Percentiles rank a stretch among this genome's conserved stretches.
Conservation (phyloP, 2,113 vertebrate species). For the Corythornis madagascariensis region DNA sequence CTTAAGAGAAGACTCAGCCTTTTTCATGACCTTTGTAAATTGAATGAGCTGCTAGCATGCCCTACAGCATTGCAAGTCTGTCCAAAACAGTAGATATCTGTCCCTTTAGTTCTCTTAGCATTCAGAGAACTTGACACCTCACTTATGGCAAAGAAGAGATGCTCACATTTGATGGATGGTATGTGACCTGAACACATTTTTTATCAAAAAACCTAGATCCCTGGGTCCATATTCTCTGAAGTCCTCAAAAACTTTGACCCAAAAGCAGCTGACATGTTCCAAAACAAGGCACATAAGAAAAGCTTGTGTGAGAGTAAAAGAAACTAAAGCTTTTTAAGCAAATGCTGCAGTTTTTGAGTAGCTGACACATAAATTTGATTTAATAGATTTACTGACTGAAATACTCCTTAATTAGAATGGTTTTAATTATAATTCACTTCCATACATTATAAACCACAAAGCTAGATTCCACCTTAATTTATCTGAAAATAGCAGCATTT, state of each 20-base stretch:
- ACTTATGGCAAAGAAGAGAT: neutral
- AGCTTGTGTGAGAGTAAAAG: neutral
- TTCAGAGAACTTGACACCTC: neutral
- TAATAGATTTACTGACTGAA: slow-evolving; percentile 1
- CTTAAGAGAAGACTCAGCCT: neutral
- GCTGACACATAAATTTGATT: neutral
- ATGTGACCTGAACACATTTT: neutral
- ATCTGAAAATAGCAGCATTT: slow-evolving; percentile 3
- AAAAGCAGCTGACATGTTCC: neutral
- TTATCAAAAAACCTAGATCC: neutral
- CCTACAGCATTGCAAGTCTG: neutral
- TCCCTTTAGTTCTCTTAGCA: neutral
- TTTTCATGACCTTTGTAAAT: neutral
- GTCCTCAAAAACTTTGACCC: neutral
- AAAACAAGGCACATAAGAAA: neutral
- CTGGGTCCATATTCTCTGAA: neutral
- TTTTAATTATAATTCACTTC: slow-evolving; percentile 29
- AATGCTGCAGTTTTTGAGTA: neutral
- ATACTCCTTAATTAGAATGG: slow-evolving; percentile 14
- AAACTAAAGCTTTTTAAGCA: neutral
- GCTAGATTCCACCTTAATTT: neutral
- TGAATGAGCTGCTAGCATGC: neutral
- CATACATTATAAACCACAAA: neutral
- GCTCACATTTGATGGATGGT: neutral
- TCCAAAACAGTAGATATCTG: neutral